Evolutionary conservation across 2,113 vertebrate genomes (phyloP), one percentile per base, ranked within the genome.

Genomic region (Pedetes capensis): DNA sequence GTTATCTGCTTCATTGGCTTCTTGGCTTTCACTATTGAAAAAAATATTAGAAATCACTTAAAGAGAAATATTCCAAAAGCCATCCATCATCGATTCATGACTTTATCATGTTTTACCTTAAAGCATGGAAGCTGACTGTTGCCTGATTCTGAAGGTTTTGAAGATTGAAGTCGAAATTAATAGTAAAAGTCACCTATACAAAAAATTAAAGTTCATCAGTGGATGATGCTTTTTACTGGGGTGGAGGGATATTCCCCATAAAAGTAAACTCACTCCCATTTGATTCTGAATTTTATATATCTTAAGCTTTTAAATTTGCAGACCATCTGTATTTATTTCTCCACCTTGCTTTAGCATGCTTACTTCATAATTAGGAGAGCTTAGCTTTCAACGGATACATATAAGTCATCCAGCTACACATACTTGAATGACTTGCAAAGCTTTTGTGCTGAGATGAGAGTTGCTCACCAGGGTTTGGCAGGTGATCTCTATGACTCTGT

Each of bases 141-240:
- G 99, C 98, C 95, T 91, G 83, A 44, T 98, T 98, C 95, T 98
- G 98, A 96, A 99, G 96, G 90, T 98, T 98, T 86, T 99, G 98
- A 79, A 99, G 95, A 97, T 98, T 99, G 97, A 99, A 99, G 95
- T 99, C 99, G 87, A 99, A 99, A 95, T 98, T 98, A 66, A 99
- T 98, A 55, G 95, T 96, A 96, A 99, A 99, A 82, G 97, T 98
- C 37, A 99, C 98, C 99, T 99, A 93, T 0, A 89, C 22, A 71
- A 81, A 87, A 95, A 96, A 96, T 81, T 59, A 97, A 78, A 88
- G 93, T 25, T 42, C 29, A 82, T 96, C 79, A 95, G 5, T 44
- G 39, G 55, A 7, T 3, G 59, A 57, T 20, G 44, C 34, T 80
- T 72, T 14, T 3, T 53, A 10, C 27, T 20, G 61, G 49, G 49